These are phyloP conservation scores for Agrochola litura DNA, from an alignment of 2,888 invertebrate genomes.

Conservation along the genomic window DNA sequence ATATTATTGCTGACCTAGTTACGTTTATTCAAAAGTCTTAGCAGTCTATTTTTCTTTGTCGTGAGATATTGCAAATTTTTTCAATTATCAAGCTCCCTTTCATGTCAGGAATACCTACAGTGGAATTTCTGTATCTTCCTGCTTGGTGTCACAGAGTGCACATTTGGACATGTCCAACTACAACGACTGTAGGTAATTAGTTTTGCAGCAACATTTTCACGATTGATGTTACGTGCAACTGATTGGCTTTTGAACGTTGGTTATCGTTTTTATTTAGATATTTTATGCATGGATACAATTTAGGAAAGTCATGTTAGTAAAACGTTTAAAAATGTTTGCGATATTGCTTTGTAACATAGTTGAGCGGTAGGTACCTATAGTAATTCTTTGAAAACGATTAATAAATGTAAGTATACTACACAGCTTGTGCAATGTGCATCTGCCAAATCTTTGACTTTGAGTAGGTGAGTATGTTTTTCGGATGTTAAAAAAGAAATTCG, in stretches of 20 bases:
- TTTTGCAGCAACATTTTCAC: slow-evolving; percentile 59
- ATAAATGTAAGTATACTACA: too few relatives aligned
- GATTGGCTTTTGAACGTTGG: slow-evolving; percentile 59
- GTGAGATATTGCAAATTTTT: neutral
- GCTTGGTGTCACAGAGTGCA: slow-evolving; percentile 3
- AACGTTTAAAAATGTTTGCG: too few relatives aligned
- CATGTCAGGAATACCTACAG: neutral
- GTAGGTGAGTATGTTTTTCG: neutral
- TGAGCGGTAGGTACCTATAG: too few relatives aligned
- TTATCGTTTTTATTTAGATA: slow-evolving; percentile 34
- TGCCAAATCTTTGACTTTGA: neutral
- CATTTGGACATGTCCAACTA: slow-evolving; percentile 52
- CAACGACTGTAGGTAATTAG: slow-evolving; percentile 63
- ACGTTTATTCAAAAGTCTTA: neutral
- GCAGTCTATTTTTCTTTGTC: neutral
- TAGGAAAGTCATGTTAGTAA: too few relatives aligned
- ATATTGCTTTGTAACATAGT: too few relatives aligned
- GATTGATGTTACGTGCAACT: slow-evolving; percentile 51
- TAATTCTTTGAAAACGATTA: too few relatives aligned
- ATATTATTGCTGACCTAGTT: neutral
- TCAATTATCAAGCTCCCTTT: neutral
- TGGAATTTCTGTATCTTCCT: slow-evolving; percentile 13
- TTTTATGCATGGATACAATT: neutral
- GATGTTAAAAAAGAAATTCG: slow-evolving; percentile 75
- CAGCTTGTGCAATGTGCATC: neutral